Percentiles rank a stretch among this genome's conserved stretches.
Conservation (phyloP, 1,140 invertebrate genomes). For the Hetaerina americana region DNA sequence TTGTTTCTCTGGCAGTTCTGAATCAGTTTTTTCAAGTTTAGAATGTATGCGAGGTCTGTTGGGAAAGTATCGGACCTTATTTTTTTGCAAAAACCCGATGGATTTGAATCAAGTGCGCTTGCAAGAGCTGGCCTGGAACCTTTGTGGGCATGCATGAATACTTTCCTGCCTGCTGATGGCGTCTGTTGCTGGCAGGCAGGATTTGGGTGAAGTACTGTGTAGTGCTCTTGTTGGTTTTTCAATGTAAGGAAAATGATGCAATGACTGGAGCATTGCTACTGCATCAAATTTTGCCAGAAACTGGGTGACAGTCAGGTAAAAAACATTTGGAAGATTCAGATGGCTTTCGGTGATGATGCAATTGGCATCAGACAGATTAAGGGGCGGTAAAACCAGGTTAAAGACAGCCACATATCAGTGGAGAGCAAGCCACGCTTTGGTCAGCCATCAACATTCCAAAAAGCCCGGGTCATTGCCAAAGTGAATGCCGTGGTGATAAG, state of each 20-base stretch:
- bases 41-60: too few relatives aligned
- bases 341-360: slow-evolving; percentile 16
- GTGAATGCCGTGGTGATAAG: slow-evolving; percentile 9
- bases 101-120: neutral
- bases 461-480: slow-evolving; percentile 16
- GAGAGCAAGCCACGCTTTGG: slow-evolving; percentile 15
- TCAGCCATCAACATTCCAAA: slow-evolving; percentile 16
- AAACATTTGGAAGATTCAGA: slow-evolving; percentile 17
- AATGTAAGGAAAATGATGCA: neutral
- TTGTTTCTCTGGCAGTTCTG: too few relatives aligned
- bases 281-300: too few relatives aligned
- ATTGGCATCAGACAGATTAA: slow-evolving; percentile 17
- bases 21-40: too few relatives aligned
- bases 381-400: slow-evolving; percentile 18
- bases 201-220: too few relatives aligned
- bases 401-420: slow-evolving; percentile 19
- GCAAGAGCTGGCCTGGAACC: neutral
- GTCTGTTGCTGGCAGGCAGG: neutral
- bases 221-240: too few relatives aligned
- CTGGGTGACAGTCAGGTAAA: slow-evolving; percentile 12
- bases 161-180: neutral
- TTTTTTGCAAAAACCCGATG: neutral
- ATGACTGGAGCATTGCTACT: too few relatives aligned
- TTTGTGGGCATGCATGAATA: neutral
- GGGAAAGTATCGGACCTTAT: neutral